phyloP scores from a whole-genome alignment of 2,113 vertebrate genomes.

The Columba livia region DNA sequence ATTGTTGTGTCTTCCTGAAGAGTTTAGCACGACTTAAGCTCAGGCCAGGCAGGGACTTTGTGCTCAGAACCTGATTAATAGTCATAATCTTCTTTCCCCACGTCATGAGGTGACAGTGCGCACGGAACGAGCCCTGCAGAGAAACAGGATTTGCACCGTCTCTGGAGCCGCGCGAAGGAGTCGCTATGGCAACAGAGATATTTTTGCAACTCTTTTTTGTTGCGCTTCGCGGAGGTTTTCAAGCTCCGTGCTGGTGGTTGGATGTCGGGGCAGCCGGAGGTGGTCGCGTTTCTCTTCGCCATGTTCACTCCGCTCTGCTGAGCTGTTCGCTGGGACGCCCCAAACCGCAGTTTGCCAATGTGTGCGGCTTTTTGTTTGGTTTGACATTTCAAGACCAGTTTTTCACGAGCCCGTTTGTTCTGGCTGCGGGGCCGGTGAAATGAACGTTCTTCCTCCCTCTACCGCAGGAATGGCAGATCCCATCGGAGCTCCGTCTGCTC shows the following conservation, averaged over 20 bases:
- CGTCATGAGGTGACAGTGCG: not conserved
- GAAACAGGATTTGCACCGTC: not conserved
- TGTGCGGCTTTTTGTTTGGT: slow-evolving; percentile 38
- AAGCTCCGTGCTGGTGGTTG: not conserved
- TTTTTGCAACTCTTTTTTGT: not conserved
- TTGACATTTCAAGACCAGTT: not conserved
- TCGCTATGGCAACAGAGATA: slow-evolving; percentile 12
- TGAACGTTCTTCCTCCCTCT: not conserved
- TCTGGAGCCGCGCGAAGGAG: not conserved
- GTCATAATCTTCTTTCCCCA: not conserved
- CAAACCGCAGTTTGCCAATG: not conserved
- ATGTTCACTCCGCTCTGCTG: not conserved
- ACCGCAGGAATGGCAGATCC: not conserved
- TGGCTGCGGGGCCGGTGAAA: not conserved
- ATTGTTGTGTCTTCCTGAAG: not conserved
- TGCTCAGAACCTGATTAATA: not conserved
- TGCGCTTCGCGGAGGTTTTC: not conserved
- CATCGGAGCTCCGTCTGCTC: not conserved
- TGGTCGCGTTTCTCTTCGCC: not conserved
- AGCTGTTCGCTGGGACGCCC: not conserved
- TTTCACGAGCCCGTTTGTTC: slow-evolving; percentile 1
- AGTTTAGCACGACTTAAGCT: not conserved
- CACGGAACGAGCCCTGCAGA: not conserved
- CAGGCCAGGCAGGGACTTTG: not conserved
- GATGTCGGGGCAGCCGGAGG: not conserved